Base-by-base conservation (phyloP, 2,113 vertebrate genomes). In the Atlantisia rogersi region DNA sequence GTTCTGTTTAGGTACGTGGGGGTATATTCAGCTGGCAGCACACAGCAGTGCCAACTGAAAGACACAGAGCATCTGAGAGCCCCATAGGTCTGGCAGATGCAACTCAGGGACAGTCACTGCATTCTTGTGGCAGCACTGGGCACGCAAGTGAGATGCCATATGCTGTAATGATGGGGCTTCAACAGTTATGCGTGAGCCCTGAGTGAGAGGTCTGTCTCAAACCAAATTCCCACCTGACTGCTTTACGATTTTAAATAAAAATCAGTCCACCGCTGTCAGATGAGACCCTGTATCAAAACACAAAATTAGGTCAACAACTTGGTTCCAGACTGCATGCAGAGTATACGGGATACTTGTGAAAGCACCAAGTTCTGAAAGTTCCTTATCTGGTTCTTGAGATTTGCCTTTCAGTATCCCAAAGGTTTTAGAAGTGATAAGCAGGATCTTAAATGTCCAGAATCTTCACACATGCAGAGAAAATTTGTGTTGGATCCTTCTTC, bases 291-390 rank as follows among this genome's bases (percentile, higher is more conserved):
- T 15, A 31, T 28, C 37, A 53, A 84, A 90, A 82, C 18, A 40
- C 24, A n/a, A n/a, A 18, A 21, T 0, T 0, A 9, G 11, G 5
- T 18, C 18, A n/a, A 21, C 14, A 70, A 2, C 46, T 55, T 63
- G n/a, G 14, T 46, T 85, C 56, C 70, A 82, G 62, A 12, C 28
- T 75, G 21, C 52, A 10, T 3, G 1, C 25, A 37, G 24, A 18
- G 26, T 39, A 12, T 32, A 31, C 5, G 58, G 65, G 17, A 70
- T n/a, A 26, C 20, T 24, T 86, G 48, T 60, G 59, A 86, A 64
- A 64, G 37, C 48, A 88, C 12, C 11, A 42, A 0, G 15, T 25
- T 15, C 25, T 77, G 87, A 26, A 70, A 28, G 8, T 44, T 68
- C 29, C 48, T 31, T 39, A 6, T 31, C 65, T 55, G 16, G 39